Evolutionary conservation across 2,888 invertebrate genomes (phyloP).

Genomic region (Elgonia sp.): DNA sequence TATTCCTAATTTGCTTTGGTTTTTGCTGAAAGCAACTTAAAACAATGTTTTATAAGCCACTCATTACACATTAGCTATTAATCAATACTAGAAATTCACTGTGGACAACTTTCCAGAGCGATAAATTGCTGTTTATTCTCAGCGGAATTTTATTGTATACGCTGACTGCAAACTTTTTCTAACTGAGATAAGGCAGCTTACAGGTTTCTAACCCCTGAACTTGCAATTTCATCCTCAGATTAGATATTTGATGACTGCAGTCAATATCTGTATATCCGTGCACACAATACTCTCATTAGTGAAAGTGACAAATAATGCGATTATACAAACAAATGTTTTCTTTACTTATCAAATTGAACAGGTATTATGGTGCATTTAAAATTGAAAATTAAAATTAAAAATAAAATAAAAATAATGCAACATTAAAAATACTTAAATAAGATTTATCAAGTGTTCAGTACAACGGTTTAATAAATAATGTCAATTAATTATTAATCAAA

Average conservation of each 20-base stretch:
- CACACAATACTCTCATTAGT: constrained; percentile 39
- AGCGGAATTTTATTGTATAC: constrained; percentile 71
- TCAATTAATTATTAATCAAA: no score
- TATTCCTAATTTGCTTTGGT: constrained; percentile 5
- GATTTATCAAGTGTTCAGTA: no score
- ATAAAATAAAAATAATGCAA: no score
- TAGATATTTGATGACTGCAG: constrained; percentile 65
- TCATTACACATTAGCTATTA: constrained; percentile 62
- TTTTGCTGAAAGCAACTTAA: constrained; percentile 25
- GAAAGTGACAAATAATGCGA: constrained; percentile 15
- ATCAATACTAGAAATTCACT: constrained; percentile 60
- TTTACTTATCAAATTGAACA: no score
- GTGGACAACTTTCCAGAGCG: constrained; percentile 50
- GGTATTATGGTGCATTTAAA: no score
- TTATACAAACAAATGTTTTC: neutral
- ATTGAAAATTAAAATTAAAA: no score
- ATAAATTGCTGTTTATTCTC: constrained; percentile 71
- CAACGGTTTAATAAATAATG: no score
- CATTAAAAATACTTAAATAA: no score
- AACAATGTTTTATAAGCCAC: constrained; percentile 59
- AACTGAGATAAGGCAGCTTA: constrained; percentile 63
- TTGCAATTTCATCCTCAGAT: constrained; percentile 71
- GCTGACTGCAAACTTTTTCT: constrained; percentile 68
- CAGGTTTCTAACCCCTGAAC: constrained; percentile 63
- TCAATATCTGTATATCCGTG: constrained; percentile 32